Evolutionary conservation across 2,113 vertebrate genomes (phyloP).

Genomic region (Hemiprocne comata): DNA sequence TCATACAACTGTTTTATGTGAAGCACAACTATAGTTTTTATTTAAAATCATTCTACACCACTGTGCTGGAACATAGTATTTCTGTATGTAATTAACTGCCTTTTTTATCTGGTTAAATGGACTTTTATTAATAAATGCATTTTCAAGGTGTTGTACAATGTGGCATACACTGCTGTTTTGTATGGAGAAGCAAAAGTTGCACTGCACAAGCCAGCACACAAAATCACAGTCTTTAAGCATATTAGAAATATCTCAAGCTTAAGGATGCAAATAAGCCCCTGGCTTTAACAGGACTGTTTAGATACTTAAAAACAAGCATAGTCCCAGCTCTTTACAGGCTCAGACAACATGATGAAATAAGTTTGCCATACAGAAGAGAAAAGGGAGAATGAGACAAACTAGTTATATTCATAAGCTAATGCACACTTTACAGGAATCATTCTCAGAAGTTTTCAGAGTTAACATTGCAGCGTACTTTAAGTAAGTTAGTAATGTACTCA

Average conservation of each 20-base stretch:
- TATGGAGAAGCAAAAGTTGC: neutral
- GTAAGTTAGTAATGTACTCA: neutral
- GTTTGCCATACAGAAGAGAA: neutral
- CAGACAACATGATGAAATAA: neutral
- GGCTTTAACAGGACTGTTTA: neutral
- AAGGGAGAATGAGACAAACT: neutral
- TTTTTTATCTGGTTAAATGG: neutral
- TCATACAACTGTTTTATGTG: neutral
- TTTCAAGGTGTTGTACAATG: neutral
- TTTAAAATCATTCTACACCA: neutral
- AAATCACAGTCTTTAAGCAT: neutral
- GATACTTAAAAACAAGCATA: neutral
- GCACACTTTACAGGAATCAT: neutral
- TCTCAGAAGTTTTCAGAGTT: neutral
- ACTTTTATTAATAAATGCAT: neutral
- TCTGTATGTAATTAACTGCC: neutral
- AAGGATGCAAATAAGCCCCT: neutral
- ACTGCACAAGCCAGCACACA: neutral
- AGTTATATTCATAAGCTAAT: neutral
- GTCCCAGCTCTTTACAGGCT: neutral
- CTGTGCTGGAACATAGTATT: neutral
- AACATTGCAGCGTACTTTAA: rapidly evolving
- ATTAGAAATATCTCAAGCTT: neutral
- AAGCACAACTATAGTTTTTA: neutral
- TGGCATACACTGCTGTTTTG: neutral